These are phyloP conservation scores for Diploptera punctata DNA, from an alignment of 2,888 invertebrate genomes.

Conservation along the genomic window DNA sequence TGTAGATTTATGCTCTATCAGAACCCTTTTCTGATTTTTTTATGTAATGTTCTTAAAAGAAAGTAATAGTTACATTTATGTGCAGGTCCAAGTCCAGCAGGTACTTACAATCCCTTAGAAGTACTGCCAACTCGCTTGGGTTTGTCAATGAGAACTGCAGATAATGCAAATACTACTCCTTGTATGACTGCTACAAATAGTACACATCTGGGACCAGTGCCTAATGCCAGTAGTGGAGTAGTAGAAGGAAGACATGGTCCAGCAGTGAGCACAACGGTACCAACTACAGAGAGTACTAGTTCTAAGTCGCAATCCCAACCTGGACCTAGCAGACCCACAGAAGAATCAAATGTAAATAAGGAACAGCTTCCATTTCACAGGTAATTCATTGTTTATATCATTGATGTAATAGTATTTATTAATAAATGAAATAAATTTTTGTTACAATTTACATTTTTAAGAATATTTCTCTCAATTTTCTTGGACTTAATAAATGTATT, in stretches of 20 bases:
- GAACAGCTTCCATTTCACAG: slow-evolving; percentile 31
- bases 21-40: too few species aligned
- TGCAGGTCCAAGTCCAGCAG: slow-evolving; percentile 45
- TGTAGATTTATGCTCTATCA: too few species aligned
- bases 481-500: too few species aligned
- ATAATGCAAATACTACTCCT: slow-evolving; percentile 57
- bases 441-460: too few species aligned
- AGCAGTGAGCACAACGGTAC: not conserved
- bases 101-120: slow-evolving; percentile 63
- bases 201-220: slow-evolving; percentile 50
- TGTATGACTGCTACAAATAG: slow-evolving; percentile 52
- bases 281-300: not conserved
- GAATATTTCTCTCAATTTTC: too few species aligned
- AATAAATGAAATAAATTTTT: too few species aligned
- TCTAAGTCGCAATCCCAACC: slow-evolving; percentile 7
- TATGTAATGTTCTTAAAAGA: too few species aligned
- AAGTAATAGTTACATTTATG: too few species aligned
- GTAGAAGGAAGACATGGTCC: too few species aligned
- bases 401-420: too few species aligned
- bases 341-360: slow-evolving; percentile 14
- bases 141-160: slow-evolving; percentile 71
- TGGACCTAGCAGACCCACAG: slow-evolving; percentile 16
- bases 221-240: slow-evolving; percentile 38
- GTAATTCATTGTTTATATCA: too few species aligned
- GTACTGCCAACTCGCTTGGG: slow-evolving; percentile 83